Percentiles rank a stretch among this genome's conserved stretches.
Evolutionary conservation across 2,797 vertebrate species (phyloP).

Genomic region (Danio jaintianensis): DNA sequence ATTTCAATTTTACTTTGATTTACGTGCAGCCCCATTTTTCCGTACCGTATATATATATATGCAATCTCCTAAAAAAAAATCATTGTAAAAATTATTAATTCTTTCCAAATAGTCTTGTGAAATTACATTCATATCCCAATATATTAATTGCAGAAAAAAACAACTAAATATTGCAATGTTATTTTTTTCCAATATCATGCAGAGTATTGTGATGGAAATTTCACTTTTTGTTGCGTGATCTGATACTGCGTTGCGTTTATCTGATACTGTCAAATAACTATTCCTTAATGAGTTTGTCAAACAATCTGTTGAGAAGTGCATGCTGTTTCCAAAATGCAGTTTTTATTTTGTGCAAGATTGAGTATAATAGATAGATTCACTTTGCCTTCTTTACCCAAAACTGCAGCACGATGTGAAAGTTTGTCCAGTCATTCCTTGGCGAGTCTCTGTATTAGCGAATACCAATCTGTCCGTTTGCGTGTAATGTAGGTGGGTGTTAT

Average conservation of each 20-base stretch:
- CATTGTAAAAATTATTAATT: too few species aligned
- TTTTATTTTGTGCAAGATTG: slow-evolving; percentile 17
- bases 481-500: slow-evolving; percentile 92
- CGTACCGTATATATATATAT: too few species aligned
- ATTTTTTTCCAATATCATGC: too few species aligned
- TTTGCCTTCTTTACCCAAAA: background rate
- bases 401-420: slow-evolving; percentile 42
- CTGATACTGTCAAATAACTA: background rate
- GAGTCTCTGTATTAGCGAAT: slow-evolving; percentile 83
- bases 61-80: too few species aligned
- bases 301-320: slow-evolving; percentile 4
- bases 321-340: slow-evolving; percentile 22
- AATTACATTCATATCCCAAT: too few species aligned
- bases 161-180: too few species aligned
- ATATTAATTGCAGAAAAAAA: too few species aligned
- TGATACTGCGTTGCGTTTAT: too few species aligned
- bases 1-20: too few species aligned
- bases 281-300: background rate
- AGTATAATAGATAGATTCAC: background rate
- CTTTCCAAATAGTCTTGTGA: too few species aligned
- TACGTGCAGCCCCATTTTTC: too few species aligned
- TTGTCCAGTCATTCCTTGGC: slow-evolving; percentile 71
- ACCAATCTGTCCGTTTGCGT: slow-evolving; percentile 89
- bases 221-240: background rate
- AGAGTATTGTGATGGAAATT: background rate